Evolutionary conservation across 1,140 invertebrate genomes (phyloP), one percentile per base, ranked within the genome.

Genomic region (Leguminivora glycinivorella): DNA sequence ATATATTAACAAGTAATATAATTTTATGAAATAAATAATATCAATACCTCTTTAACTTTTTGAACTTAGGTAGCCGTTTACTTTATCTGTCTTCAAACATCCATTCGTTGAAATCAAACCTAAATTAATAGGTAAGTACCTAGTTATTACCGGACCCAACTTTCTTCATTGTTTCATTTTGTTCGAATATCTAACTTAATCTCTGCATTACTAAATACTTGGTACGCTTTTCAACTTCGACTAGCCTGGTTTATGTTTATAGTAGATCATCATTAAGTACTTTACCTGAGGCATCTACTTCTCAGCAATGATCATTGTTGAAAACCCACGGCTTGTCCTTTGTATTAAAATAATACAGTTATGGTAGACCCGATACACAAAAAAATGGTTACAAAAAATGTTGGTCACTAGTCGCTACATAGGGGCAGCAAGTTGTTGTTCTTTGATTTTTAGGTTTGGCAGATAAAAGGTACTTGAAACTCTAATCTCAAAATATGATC

Each of bases 271-370:
- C 0, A 40, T n/a, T 43, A 1, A 38, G 10, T 43, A 17, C 40
- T 17, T 43, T 14, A 43, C 40, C 40, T 43, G 14, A 43, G 1
- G n/a, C 40, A 22, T 2, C 7, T 1, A 52, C 19, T 52, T 10
- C 47, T 17, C 40, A 22, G 47, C 17, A 43, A 4, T 52, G 0
- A 5, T 31, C 25, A 19, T 63, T 34, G 4, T 63, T 63, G n/a
- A 29, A 63, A 31, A 63, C 17, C 17, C 47, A 52, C 14, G 25
- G 58, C 17, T 63, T 22, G 14, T 29, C 29, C 26, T 31, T 63
- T 63, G 58, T 34, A 63, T 63, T 63, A 63, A 63, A 29, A n/a
- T 31, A 63, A 63, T 29, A 19, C 19, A 52, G 19, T 52, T 52
- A 19, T 43, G 47, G 19, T 52, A 52, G 19, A 52, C 19, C 47